Percentiles rank a stretch among this genome's conserved stretches.
These are phyloP conservation scores for Hyles vespertilio DNA, from an alignment of 1,140 invertebrate genomes.

Conservation along the genomic window DNA sequence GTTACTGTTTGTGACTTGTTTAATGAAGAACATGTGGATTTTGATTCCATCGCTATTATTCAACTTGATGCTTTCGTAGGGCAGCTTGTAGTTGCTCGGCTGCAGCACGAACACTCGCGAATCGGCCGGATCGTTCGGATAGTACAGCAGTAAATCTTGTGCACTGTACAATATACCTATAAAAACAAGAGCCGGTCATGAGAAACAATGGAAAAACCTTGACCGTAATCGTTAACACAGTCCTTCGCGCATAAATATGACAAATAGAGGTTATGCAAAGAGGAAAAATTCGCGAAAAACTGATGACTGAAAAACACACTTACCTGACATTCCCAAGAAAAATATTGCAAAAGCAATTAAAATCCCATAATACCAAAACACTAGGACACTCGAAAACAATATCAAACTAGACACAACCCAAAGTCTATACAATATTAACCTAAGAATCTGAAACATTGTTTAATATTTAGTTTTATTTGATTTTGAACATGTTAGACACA, in stretches of 20 bases:
- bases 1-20: slow-evolving; percentile 82
- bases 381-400: slow-evolving; percentile 81
- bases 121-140: slow-evolving; percentile 91
- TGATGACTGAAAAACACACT: not conserved
- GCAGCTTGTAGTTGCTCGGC: slow-evolving; percentile 88
- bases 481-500: slow-evolving; percentile 4
- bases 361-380: slow-evolving; percentile 90
- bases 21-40: slow-evolving; percentile 91
- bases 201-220: too few species aligned
- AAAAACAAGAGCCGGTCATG: slow-evolving; percentile 22
- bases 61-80: slow-evolving; percentile 89
- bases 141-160: slow-evolving; percentile 91
- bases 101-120: slow-evolving; percentile 90
- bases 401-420: slow-evolving; percentile 57
- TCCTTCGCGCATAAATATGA: not conserved
- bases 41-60: slow-evolving; percentile 87
- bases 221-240: too few species aligned
- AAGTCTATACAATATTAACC: slow-evolving; percentile 52
- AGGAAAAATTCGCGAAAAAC: too few species aligned
- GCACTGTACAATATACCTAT: slow-evolving; percentile 88
- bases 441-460: slow-evolving; percentile 55
- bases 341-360: slow-evolving; percentile 83
- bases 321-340: slow-evolving; percentile 81
- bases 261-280: not conserved
- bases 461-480: slow-evolving; percentile 6